Evolutionary conservation across 2,888 invertebrate genomes (phyloP).

Genomic region (Polymixis flavicincta): DNA sequence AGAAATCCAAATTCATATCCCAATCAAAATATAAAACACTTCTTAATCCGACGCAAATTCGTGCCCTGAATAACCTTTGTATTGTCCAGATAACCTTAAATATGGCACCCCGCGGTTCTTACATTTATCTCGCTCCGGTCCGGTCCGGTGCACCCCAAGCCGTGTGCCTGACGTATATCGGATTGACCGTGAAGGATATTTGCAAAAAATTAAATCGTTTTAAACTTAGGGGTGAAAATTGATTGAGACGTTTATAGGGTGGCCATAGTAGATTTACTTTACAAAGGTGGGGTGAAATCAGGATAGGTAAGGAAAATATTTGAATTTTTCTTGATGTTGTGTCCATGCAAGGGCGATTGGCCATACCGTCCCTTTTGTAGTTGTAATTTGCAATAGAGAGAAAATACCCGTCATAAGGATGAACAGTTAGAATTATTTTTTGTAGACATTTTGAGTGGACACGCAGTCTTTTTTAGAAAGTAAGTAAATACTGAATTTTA

Average conservation of each 20-base stretch:
- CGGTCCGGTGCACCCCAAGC: slow-evolving; percentile 29
- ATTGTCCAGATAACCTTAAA: slow-evolving; percentile 42
- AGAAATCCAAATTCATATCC: background rate
- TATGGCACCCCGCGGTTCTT: slow-evolving; percentile 43
- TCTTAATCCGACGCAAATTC: slow-evolving; percentile 18
- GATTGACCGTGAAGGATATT: slow-evolving; percentile 62
- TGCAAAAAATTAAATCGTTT: slow-evolving; percentile 60
- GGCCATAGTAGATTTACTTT: slow-evolving; percentile 29
- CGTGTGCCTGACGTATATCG: slow-evolving; percentile 58
- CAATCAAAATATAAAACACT: slow-evolving; percentile 8
- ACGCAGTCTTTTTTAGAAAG: background rate
- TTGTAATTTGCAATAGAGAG: background rate
- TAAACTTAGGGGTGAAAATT: slow-evolving; percentile 62
- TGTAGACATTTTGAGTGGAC: background rate
- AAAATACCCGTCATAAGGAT: background rate
- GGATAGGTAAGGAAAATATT: slow-evolving; percentile 25
- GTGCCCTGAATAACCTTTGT: slow-evolving; percentile 8
- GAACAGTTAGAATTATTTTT: background rate
- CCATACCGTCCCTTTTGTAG: background rate
- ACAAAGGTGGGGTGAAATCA: slow-evolving; percentile 6
- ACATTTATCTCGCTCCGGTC: slow-evolving; percentile 26
- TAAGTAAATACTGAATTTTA: background rate
- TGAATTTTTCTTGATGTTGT: slow-evolving; percentile 22
- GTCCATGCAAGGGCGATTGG: slow-evolving; percentile 1
- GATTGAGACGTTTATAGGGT: slow-evolving; percentile 63